Evolutionary conservation across 2,113 vertebrate genomes (phyloP).

Genomic region (Lampris megalopsis): DNA sequence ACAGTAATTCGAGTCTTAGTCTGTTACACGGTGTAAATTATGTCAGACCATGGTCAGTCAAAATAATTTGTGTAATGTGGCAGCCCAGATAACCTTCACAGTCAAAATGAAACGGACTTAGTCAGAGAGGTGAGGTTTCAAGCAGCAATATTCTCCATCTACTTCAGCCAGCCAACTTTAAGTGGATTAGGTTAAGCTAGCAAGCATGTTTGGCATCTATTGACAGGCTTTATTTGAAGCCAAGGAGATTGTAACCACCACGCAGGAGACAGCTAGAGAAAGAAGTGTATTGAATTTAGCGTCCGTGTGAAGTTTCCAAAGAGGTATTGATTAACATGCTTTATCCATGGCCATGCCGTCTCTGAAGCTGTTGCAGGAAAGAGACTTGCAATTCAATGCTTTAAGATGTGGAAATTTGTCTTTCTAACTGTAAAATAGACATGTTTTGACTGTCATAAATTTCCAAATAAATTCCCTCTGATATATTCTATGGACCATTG

Average conservation of each 20-base stretch:
- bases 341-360: background rate
- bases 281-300: background rate
- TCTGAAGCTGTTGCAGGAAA: too few species aligned
- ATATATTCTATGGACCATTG: too few species aligned
- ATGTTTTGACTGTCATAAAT: background rate
- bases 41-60: background rate
- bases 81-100: background rate
- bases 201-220: conserved; percentile 52
- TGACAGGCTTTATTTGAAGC: conserved; percentile 58
- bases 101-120: background rate
- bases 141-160: conserved; percentile 24
- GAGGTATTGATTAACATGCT: conserved; percentile 1
- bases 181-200: conserved; percentile 68
- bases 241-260: conserved; percentile 21
- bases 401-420: background rate
- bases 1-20: conserved; percentile 3
- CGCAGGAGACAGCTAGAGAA: conserved; percentile 1
- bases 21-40: background rate
- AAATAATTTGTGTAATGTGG: conserved; percentile 5
- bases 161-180: conserved; percentile 48
- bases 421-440: background rate
- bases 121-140: background rate
- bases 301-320: background rate
- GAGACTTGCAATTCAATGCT: background rate
- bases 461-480: background rate